These are phyloP conservation scores for Poeciliopsis turneri DNA, from an alignment of 2,797 vertebrate genomes.

Conservation along the genomic window DNA sequence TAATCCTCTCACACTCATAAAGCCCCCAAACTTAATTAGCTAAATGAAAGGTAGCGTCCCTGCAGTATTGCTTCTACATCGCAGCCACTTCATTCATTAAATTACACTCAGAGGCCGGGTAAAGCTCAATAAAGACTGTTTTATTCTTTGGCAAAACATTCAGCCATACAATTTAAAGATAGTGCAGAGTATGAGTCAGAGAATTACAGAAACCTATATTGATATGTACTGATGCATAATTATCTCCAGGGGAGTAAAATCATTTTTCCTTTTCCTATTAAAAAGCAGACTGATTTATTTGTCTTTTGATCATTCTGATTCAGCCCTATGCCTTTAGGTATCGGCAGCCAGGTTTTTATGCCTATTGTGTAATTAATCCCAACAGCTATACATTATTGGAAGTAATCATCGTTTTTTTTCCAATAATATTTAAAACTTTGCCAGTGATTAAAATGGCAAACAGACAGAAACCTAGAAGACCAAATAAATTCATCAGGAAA, in stretches of 20 bases:
- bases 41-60: conserved; percentile 72
- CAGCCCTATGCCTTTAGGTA: conserved; percentile 24
- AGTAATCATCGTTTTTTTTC: conserved; percentile 38
- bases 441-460: conserved; percentile 30
- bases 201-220: conserved; percentile 25
- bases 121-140: conserved; percentile 28
- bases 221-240: conserved; percentile 19
- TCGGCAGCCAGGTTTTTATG: conserved; percentile 46
- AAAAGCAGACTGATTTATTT: conserved; percentile 14
- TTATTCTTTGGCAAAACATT: conserved; percentile 25
- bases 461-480: not conserved
- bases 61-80: conserved; percentile 43
- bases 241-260: conserved; percentile 8
- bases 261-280: conserved; percentile 22
- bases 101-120: conserved; percentile 53
- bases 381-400: conserved; percentile 29
- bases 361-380: conserved; percentile 56
- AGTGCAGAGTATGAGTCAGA: conserved; percentile 24
- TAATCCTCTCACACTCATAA: conserved; percentile 71
- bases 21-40: conserved; percentile 69
- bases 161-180: conserved; percentile 31
- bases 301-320: conserved; percentile 30
- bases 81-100: conserved; percentile 51
- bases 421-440: conserved; percentile 6
- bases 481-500: conserved; percentile 27